Evolutionary conservation across 1,140 invertebrate species (phyloP).

Genomic region (Aphis gossypii): DNA sequence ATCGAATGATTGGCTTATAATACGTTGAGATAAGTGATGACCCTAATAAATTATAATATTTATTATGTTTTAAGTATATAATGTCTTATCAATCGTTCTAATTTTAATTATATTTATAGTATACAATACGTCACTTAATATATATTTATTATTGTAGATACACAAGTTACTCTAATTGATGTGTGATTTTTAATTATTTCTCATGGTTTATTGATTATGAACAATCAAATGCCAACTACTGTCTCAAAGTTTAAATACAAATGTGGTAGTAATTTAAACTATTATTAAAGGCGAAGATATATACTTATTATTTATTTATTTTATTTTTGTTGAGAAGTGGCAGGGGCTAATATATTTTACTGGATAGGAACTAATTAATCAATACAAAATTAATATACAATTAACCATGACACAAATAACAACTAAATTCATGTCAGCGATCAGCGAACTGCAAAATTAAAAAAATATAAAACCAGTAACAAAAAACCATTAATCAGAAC

Average conservation of each 20-base stretch:
- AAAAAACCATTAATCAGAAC: neutral
- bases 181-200: neutral
- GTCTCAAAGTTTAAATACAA: neutral
- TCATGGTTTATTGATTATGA: neutral
- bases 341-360: neutral
- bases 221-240: neutral
- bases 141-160: neutral
- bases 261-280: neutral
- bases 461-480: neutral
- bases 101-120: neutral
- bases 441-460: neutral
- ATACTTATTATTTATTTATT: neutral
- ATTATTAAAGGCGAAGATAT: neutral
- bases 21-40: neutral
- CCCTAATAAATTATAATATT: conserved; percentile 12
- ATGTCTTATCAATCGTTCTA: neutral
- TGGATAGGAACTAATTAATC: neutral
- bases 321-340: too few relatives aligned
- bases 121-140: neutral
- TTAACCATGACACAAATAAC: neutral
- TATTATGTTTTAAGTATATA: neutral
- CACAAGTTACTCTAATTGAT: neutral
- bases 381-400: neutral
- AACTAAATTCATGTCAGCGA: neutral
- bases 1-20: conserved; percentile 17